Base-by-base conservation (phyloP, 1,140 invertebrate genomes). In the Gryon sp. region DNA sequence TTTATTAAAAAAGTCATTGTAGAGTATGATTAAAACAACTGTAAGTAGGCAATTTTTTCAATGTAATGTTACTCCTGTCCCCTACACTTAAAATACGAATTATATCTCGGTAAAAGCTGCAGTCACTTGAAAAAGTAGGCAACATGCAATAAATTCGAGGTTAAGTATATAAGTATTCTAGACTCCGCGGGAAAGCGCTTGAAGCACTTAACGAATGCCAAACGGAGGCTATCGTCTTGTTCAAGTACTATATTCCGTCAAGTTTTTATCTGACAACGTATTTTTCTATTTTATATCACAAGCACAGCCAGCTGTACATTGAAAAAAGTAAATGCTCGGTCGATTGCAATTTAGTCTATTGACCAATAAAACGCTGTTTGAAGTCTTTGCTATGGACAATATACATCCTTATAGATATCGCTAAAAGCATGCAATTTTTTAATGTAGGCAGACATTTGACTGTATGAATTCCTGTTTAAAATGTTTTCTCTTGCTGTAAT, bases 141-240 rank as follows among this genome's bases (percentile, higher is more conserved):
- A 63, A 57, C 12, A 40, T 63, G 69, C 32, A 55, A 73, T 73
- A 63, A 73, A 73, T 73, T 73, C 50, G 41, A 60, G 36, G 53
- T 57, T 60, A 70, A 60, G 57, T 62, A 53, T 38, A 57, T 45
- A 72, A 72, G 68, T 55, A 57, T 65, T 22, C 52, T 59, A 74
- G 69, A 57, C 69, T 59, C 14, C 36, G 28, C 43, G 12, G 32
- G 22, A 41, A 57, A 55, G 38, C 14, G 30, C 36, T 63, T 11
- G 41, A 63, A 55, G 57, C 34, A 73, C 59, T 73, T 73, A 57
- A 53, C 30, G 57, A 43, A 12, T 57, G 52, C 69, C 41, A 74
- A 63, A 43, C 50, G n/a, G 69, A 41, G 55, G 40, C 66, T 24
- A 69, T 59, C 53, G 30, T 59, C 15, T 46, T 24, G 16, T 14